Evolutionary conservation across 2,888 invertebrate genomes (phyloP), one percentile per base, ranked within the genome.

Genomic region (Caenorhabditis auriculariae): DNA sequence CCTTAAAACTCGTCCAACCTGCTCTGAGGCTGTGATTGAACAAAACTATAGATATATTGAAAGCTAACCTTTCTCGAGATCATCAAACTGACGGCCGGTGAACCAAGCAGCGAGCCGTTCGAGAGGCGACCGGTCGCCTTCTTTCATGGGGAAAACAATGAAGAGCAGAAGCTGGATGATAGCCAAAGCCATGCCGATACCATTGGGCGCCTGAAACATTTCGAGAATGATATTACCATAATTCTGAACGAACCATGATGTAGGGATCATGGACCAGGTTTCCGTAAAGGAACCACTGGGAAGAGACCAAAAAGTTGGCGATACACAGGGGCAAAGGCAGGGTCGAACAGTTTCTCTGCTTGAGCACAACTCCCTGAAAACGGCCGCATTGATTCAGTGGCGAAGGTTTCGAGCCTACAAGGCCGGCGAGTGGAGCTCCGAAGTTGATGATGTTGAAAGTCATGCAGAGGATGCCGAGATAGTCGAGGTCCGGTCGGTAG

Each of bases 271-370:
- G 83, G 56, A 91, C 86, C 39, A 90, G 87, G 67, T 89, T 85
- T 23, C 91, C 91, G 82, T 91, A 92, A 0, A 90, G 78, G 50
- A 89, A 85, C 91, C 91, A 92, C 80, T 88, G 86, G 61, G 87
- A 86, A 26, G 89, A 87, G n/a, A 93, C 91, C 6, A 91, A 78
- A 19, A 90, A 87, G 63, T 90, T 92, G 74, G 90, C 88, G 41
- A 90, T 83, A 75, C 92, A 91, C 65, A 94, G 86, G 4, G 92
- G 90, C 82, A 93, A 91, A 4, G 93, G 93, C 83, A 95, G 86
- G 32, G 88, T 88, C 59, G 89, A 90, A 0, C 92, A 90, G 82
- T 89, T 91, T 83, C 90, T 88, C 19, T 89, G 89, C 78, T 84
- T 85, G 28, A 94, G 87, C 50, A 94, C 89, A 48, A 89, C 86